Base-by-base conservation (phyloP, 2,888 invertebrate species). In the Nephrocerus scutellatus region DNA sequence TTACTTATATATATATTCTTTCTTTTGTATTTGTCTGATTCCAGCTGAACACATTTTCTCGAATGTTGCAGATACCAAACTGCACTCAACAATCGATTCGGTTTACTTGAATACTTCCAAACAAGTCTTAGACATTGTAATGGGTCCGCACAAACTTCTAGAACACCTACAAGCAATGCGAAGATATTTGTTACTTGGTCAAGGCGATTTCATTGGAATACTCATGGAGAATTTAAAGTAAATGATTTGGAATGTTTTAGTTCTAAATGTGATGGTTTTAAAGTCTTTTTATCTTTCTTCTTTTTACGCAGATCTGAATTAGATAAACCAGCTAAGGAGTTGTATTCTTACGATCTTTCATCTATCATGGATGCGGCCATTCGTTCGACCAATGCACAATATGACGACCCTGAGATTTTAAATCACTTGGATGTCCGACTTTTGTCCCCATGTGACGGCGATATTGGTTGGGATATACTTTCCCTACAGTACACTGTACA, bases 171-270 rank as follows among this genome's bases (percentile, higher is more conserved):
- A 88, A 57, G 92, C 92, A 15, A 82, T 95, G 68, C 76, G 92
- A 47, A 78, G 87, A 42, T 96, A 93, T 70, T 71, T 97, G 56
- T 73, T 97, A 37, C 76, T 97, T 10, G 92, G 92, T 10, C 95
- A 96, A 72, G 96, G 96, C 1, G 95, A 97, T 71, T 95, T 96
- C 68, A 90, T 93, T 54, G 80, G 88, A 57, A 86, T 92, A 60
- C 77, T 97, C 36, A 84, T 97, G 80, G 89, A 92, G 55, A 73
- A 93, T 43, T 70, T 96, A 46, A 86, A 86, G 90, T 91, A 70
- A 19, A 53, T 36, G n/a, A n/a, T n/a, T n/a, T n/a, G 3, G 73
- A 80, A 25, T 26, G n/a, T n/a, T n/a, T 21, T 39, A 19, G 36
- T 15, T 50, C n/a, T 16, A 18, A 16, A 13, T 19, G n/a, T 30